Percentiles rank a stretch among this genome's conserved stretches.
Evolutionary conservation across 2,113 vertebrate species (phyloP).

Genomic region (Thalassoma bifasciatum): DNA sequence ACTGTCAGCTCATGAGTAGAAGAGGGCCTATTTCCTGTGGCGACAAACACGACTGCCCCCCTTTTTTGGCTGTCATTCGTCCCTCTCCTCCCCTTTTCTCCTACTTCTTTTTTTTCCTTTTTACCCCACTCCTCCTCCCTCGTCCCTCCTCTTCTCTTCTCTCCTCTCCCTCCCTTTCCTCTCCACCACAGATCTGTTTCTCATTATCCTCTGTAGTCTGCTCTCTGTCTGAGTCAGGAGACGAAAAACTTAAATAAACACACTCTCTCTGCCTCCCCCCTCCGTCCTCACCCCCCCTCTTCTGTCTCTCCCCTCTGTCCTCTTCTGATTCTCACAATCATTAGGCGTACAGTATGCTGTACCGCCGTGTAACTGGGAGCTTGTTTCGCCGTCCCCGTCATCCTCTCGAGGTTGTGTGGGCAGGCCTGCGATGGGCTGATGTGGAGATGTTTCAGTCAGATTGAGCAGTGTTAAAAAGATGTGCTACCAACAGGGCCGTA

Average conservation of each 20-base stretch:
- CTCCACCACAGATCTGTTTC: conserved; percentile 82
- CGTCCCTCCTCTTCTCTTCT: conserved; percentile 47
- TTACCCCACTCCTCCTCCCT: conserved; percentile 25
- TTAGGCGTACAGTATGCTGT: conserved; percentile 41
- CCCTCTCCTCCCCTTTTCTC: conserved; percentile 52
- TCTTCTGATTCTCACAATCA: conserved; percentile 72
- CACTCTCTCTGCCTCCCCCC: conserved; percentile 44
- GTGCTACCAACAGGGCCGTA: conserved; percentile 23
- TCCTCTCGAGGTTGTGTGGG: conserved; percentile 66
- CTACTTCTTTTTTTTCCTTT: conserved; percentile 9
- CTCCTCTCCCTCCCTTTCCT: conserved; percentile 43
- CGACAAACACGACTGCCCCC: conserved; percentile 58
- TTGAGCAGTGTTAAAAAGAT: conserved; percentile 37
- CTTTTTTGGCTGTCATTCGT: conserved; percentile 61
- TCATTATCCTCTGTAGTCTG: conserved; percentile 85
- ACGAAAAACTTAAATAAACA: conserved; percentile 85
- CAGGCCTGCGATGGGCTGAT: conserved; percentile 43
- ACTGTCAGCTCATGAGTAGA: conserved; percentile 62
- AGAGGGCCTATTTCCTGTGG: conserved; percentile 74
- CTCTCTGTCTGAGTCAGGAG: conserved; percentile 85
- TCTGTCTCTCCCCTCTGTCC: conserved; percentile 19
- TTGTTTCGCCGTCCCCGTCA: conserved; percentile 57
- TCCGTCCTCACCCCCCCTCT: conserved; percentile 12
- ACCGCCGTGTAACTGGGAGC: conserved; percentile 51
- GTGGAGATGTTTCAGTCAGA: conserved; percentile 53